A percentile compares a stretch with the other conserved stretches of the same genome.
These are phyloP conservation scores for Xiphophorus hellerii DNA, from an alignment of 2,113 vertebrate genomes.

Conservation along the genomic window DNA sequence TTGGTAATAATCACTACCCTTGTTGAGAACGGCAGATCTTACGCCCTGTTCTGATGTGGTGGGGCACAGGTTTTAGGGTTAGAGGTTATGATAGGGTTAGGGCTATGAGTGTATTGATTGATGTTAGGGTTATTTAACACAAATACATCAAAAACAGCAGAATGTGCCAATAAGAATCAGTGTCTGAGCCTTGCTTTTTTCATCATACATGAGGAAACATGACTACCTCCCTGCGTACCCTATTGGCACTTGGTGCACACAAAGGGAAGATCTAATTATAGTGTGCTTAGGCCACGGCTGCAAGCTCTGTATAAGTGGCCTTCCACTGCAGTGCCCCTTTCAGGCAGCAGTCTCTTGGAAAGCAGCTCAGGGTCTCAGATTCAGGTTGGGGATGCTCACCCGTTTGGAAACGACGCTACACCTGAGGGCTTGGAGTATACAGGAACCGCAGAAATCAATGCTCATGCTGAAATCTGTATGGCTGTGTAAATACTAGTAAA, in stretches of 20 bases:
- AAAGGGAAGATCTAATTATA: not conserved
- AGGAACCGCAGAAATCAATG: slow-evolving; percentile 15
- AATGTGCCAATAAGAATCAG: not conserved
- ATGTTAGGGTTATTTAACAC: no score
- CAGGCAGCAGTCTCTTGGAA: slow-evolving; percentile 26
- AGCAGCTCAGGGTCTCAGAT: slow-evolving; percentile 31
- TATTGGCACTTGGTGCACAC: not conserved
- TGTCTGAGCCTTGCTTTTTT: slow-evolving; percentile 38
- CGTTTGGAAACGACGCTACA: slow-evolving; percentile 22
- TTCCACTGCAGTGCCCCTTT: slow-evolving; percentile 29
- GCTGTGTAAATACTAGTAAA: slow-evolving; percentile 3
- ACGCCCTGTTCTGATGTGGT: no score
- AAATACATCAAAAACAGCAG: not conserved
- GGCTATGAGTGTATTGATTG: no score
- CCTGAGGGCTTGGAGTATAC: slow-evolving; percentile 19
- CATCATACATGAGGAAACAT: slow-evolving; percentile 20
- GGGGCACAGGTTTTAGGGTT: no score
- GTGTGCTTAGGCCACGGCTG: not conserved
- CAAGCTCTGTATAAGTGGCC: not conserved
- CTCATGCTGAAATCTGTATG: slow-evolving; percentile 2
- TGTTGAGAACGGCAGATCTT: not conserved
- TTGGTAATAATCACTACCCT: not conserved
- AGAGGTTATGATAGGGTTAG: no score
- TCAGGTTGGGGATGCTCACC: slow-evolving; percentile 35
- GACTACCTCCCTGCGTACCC: not conserved